Evolutionary conservation across 2,888 invertebrate species (phyloP), one percentile per base, ranked within the genome.

Genomic region (Alcis repandata): DNA sequence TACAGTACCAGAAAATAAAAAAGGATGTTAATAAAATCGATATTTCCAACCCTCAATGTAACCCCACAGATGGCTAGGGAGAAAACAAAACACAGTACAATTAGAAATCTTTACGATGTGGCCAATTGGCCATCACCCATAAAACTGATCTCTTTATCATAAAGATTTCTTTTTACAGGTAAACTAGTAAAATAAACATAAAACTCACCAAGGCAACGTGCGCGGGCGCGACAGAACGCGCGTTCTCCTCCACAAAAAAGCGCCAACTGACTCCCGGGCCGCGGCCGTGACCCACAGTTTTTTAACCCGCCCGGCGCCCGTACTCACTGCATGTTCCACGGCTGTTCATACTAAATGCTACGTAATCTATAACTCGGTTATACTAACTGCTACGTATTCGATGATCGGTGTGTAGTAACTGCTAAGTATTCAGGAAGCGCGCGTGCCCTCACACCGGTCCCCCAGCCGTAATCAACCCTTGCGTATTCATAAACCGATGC

Each of bases 401-500:
- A n/a, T 27, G 51, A 1, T 10, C 2, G 19, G 1, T 11, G 4
- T 17, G 19, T 61, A 61, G 57, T 45, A 52, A 51, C 65, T 66
- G 46, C 1, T 41, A 20, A 8, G 9, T 40, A 46, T 36, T 41
- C 65, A 46, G 32, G 9, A 41, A 13, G 83, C 87, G 88, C 64
- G 68, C 72, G 70, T 89, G 88, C 89, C 88, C 88, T 85, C 86
- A 57, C 51, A 57, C 51, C 53, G 49, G 52, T 67, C 78, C 70
- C 76, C 64, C 32, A 77, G 15, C 73, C 68, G 71, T 74, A 83
- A 82, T 82, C 85, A 92, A 90, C 92, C 92, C 93, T 92, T 89
- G 84, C 91, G 85, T 89, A 90, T 88, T 86, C 89, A 91, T 87
- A 85, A 83, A 85, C 79, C 80, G 79, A 82, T 80, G 80, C 85